A percentile compares a stretch with the other conserved stretches of the same genome.
Conservation (phyloP, 2,113 vertebrate species). For the Eleginops maclovinus region DNA sequence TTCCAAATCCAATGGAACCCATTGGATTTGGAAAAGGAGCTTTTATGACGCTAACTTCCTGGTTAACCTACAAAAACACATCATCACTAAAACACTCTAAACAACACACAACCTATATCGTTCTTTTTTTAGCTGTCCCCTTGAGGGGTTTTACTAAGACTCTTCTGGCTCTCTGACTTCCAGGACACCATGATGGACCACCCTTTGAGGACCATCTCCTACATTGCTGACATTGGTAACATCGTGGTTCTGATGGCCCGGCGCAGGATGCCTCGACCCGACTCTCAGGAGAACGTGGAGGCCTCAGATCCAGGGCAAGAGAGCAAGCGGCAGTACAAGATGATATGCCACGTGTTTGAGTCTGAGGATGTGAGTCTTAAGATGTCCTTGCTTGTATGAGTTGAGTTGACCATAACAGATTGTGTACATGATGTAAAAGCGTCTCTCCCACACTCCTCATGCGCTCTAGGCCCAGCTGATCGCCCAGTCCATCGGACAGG, state of each 20-base stretch:
- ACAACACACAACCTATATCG: too few relatives aligned
- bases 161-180: neutral
- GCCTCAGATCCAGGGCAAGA: conserved; percentile 92
- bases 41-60: too few relatives aligned
- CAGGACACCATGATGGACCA: conserved; percentile 99
- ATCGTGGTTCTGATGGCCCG: conserved; percentile 98
- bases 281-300: conserved; percentile 93
- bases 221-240: conserved; percentile 97
- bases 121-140: too few relatives aligned
- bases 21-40: too few relatives aligned
- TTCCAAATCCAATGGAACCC: too few relatives aligned
- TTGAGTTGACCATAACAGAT: neutral
- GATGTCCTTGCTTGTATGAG: neutral
- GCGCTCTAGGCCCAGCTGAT: conserved; percentile 91
- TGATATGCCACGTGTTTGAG: conserved; percentile 98
- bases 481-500: conserved; percentile 97
- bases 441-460: neutral
- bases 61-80: too few relatives aligned
- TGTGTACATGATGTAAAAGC: neutral
- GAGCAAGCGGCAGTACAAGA: conserved; percentile 96
- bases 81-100: too few relatives aligned
- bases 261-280: conserved; percentile 90
- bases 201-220: conserved; percentile 95
- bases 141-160: neutral
- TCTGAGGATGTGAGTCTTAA: conserved; percentile 95